phyloP scores from a whole-genome alignment of 2,888 invertebrate species.

The Epinotia nisella region DNA sequence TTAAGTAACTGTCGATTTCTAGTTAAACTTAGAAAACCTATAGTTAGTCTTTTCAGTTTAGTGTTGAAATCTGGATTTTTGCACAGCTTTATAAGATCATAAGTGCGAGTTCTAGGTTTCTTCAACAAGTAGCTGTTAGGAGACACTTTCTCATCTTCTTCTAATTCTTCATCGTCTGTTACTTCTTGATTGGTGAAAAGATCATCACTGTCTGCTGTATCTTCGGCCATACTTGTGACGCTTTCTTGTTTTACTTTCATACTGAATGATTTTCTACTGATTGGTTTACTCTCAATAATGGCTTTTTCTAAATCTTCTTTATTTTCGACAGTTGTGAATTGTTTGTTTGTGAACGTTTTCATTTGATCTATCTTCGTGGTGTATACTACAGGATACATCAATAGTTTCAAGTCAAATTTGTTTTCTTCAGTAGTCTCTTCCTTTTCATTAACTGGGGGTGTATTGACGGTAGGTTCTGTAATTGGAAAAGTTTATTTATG shows the following conservation, averaged over 20 bases:
- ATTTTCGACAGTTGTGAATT: slow-evolving; percentile 53
- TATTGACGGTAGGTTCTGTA: slow-evolving; percentile 11
- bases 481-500: background rate
- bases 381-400: slow-evolving; percentile 68
- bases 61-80: slow-evolving; percentile 81
- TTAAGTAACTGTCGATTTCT: slow-evolving; percentile 67
- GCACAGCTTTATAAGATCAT: slow-evolving; percentile 70
- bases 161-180: background rate
- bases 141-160: slow-evolving; percentile 57
- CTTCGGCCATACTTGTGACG: background rate
- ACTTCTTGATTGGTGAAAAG: slow-evolving; percentile 46
- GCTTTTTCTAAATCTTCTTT: slow-evolving; percentile 59
- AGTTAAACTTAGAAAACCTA: slow-evolving; percentile 66
- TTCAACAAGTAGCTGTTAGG: slow-evolving; percentile 63
- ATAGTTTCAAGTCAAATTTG: slow-evolving; percentile 71
- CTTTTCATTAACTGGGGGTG: slow-evolving; percentile 5
- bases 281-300: slow-evolving; percentile 65
- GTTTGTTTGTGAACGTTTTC: slow-evolving; percentile 56
- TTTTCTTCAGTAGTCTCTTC: slow-evolving; percentile 43
- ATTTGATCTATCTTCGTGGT: slow-evolving; percentile 71
- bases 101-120: slow-evolving; percentile 68
- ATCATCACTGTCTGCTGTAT: slow-evolving; percentile 2
- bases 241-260: slow-evolving; percentile 43
- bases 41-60: slow-evolving; percentile 66
- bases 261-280: slow-evolving; percentile 50